These are phyloP conservation scores for Actinernus sp. DNA, from an alignment of 92 coral and sea anemone genomes.

Conservation along the genomic window DNA sequence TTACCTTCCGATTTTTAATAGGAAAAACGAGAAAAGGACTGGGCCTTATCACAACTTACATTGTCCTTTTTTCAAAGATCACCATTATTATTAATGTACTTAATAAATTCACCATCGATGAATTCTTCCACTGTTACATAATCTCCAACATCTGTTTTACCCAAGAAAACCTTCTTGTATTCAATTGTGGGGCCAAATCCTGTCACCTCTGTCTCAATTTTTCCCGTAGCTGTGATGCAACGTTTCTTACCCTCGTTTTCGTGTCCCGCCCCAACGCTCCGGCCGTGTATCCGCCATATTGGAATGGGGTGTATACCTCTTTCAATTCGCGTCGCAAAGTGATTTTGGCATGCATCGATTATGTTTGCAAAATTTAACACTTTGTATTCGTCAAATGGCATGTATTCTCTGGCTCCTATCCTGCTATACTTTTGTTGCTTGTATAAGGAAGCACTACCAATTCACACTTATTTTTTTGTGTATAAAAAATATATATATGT, in stretches of 20 bases:
- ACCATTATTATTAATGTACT: slow-evolving; percentile 60
- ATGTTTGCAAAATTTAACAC: too few species aligned
- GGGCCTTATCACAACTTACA: too few species aligned
- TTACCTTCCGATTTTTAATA: slow-evolving; percentile 42
- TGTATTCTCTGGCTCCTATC: slow-evolving; percentile 49
- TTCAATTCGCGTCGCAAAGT: too few species aligned
- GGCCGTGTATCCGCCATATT: too few species aligned
- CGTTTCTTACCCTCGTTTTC: slow-evolving; percentile 58
- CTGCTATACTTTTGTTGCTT: slow-evolving; percentile 52
- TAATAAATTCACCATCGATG: slow-evolving; percentile 61
- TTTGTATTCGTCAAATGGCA: slow-evolving; percentile 48
- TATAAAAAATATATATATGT: too few species aligned
- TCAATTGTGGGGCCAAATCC: slow-evolving; percentile 63
- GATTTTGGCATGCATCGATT: too few species aligned
- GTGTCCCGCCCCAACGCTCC: too few species aligned
- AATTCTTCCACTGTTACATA: slow-evolving; percentile 67
- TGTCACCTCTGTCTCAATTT: slow-evolving; percentile 32
- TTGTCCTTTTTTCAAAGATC: slow-evolving; percentile 46
- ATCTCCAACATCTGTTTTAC: slow-evolving; percentile 53
- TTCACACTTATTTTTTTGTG: too few species aligned
- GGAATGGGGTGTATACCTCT: too few species aligned
- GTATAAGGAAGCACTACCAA: too few species aligned
- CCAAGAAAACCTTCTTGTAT: slow-evolving; percentile 72
- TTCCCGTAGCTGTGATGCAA: slow-evolving; percentile 62
- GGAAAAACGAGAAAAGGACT: too few species aligned